Conservation (phyloP, 1,140 invertebrate species). For the Zaprionus vittiger region DNA sequence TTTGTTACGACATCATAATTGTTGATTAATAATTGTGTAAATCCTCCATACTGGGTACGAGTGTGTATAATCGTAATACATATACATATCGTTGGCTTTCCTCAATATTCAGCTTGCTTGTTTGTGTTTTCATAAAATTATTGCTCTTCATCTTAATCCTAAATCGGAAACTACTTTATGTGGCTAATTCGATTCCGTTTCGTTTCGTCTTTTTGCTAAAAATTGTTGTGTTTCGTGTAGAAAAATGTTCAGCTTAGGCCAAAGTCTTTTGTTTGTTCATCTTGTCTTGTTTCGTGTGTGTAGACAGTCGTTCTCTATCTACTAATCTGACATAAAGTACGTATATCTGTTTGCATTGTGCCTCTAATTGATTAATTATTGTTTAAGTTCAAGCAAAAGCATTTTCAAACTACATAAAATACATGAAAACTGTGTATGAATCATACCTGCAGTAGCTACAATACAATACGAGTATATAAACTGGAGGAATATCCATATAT, state of each 20-base stretch:
- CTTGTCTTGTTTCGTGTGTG: slow-evolving; percentile 33
- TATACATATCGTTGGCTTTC: not conserved
- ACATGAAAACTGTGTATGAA: not conserved
- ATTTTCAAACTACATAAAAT: slow-evolving; percentile 2
- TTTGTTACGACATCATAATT: slow-evolving; percentile 27
- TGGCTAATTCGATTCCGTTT: slow-evolving; percentile 1
- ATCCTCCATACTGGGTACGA: not conserved
- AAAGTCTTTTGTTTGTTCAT: slow-evolving; percentile 74
- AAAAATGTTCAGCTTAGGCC: slow-evolving; percentile 43
- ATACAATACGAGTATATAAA: not conserved
- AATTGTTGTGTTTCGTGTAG: slow-evolving; percentile 51
- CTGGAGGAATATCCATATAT: not conserved
- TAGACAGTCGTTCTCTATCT: slow-evolving; percentile 4
- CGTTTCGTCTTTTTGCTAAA: not conserved
- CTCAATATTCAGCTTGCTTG: not conserved
- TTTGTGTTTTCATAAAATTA: slow-evolving; percentile 36
- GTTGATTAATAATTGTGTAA: slow-evolving; percentile 10
- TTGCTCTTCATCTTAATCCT: slow-evolving; percentile 16
- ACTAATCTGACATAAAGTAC: slow-evolving; percentile 29
- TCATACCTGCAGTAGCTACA: slow-evolving; percentile 8
- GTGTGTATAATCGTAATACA: slow-evolving; percentile 8
- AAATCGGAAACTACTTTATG: not conserved
- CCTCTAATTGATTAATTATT: slow-evolving; percentile 12
- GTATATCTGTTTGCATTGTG: slow-evolving; percentile 42
- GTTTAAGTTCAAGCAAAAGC: slow-evolving; percentile 11